Evolutionary conservation across 2,888 invertebrate species (phyloP).

Genomic region (Agrotis exclamationis): DNA sequence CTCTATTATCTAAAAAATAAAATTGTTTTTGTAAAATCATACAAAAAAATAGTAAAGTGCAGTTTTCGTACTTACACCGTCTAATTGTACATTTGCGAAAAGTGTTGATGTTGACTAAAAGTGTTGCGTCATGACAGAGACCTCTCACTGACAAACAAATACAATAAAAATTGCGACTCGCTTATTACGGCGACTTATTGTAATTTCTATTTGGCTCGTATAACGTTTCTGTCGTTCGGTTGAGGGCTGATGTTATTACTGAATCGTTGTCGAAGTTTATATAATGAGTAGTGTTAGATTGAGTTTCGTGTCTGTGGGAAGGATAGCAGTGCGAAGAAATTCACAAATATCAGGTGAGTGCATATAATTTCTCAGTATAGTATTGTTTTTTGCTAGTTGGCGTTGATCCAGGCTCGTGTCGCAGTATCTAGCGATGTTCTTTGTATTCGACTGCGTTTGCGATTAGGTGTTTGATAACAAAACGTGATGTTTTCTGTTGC

Average conservation of each 20-base stretch:
- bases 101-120: slow-evolving; percentile 88
- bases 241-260: slow-evolving; percentile 84
- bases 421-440: slow-evolving; percentile 69
- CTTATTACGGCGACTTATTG: slow-evolving; percentile 72
- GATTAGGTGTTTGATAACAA: slow-evolving; percentile 85
- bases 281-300: slow-evolving; percentile 90
- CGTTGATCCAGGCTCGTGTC: slow-evolving; percentile 80
- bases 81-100: slow-evolving; percentile 78
- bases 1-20: slow-evolving; percentile 86
- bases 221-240: slow-evolving; percentile 75
- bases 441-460: slow-evolving; percentile 68
- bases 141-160: slow-evolving; percentile 91
- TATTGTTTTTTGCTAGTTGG: slow-evolving; percentile 81
- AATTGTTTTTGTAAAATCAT: slow-evolving; percentile 85
- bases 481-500: slow-evolving; percentile 72
- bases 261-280: slow-evolving; percentile 74
- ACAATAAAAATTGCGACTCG: slow-evolving; percentile 87
- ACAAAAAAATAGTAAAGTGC: slow-evolving; percentile 85
- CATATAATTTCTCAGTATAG: slow-evolving; percentile 65
- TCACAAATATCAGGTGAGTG: slow-evolving; percentile 87
- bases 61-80: slow-evolving; percentile 85
- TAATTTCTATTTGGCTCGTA: slow-evolving; percentile 79
- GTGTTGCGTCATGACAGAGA: slow-evolving; percentile 91
- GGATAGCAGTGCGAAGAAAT: slow-evolving; percentile 88
- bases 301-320: slow-evolving; percentile 88